These are phyloP conservation scores for Hemistola chrysoprasaria DNA, from an alignment of 2,888 invertebrate species.

Conservation along the genomic window DNA sequence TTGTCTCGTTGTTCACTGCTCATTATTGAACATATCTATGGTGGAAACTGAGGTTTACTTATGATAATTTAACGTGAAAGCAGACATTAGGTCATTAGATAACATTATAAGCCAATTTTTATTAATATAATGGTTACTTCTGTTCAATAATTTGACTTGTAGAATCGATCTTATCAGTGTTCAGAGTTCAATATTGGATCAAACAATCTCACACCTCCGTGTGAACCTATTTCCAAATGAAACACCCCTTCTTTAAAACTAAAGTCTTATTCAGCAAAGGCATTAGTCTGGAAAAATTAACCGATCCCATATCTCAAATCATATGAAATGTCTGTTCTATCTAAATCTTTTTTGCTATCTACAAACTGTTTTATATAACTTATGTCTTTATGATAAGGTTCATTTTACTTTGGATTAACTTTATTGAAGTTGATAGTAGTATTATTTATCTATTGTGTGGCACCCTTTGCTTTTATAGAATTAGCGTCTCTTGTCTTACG, in stretches of 20 bases:
- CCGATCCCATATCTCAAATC: constrained; percentile 66
- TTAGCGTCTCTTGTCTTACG: constrained; percentile 65
- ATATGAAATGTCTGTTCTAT: constrained; percentile 49
- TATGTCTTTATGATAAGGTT: constrained; percentile 35
- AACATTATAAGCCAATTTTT: too few species aligned
- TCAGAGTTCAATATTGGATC: too few species aligned
- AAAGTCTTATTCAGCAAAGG: constrained; percentile 62
- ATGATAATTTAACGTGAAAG: too few species aligned
- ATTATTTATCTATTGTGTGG: constrained; percentile 57
- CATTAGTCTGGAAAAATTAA: constrained; percentile 74
- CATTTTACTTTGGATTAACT: constrained; percentile 25
- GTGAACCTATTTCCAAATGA: constrained; percentile 26
- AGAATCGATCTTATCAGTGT: too few species aligned
- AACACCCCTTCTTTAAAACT: constrained; percentile 51
- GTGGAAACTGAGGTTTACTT: constrained; percentile 3
- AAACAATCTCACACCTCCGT: constrained; percentile 11
- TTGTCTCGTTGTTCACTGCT: constrained; percentile 15
- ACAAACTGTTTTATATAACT: constrained; percentile 12
- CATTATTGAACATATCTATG: constrained; percentile 21
- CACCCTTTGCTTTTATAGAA: constrained; percentile 74
- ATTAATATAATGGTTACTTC: too few species aligned
- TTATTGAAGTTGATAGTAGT: constrained; percentile 27
- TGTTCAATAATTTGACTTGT: too few species aligned
- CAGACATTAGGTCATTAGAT: too few species aligned
- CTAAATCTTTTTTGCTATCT: constrained; percentile 17